phyloP scores from a whole-genome alignment of 2,113 vertebrate species.

The Neolamprologus longior region DNA sequence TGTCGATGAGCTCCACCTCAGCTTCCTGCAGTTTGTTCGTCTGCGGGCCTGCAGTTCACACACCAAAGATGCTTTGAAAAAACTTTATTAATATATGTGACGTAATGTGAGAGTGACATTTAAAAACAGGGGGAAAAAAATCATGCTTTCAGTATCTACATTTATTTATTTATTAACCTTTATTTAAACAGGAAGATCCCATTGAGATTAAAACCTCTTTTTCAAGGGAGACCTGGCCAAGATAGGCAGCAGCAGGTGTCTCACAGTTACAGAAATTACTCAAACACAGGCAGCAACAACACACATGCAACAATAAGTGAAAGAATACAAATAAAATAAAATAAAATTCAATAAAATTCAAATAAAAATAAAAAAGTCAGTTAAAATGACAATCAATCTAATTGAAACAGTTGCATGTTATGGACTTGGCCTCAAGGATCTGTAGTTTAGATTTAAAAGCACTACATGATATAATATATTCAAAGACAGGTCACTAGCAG shows the following conservation, averaged over 20 bases:
- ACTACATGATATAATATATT: background rate
- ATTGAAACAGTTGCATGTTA: no score
- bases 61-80: background rate
- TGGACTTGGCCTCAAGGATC: no score
- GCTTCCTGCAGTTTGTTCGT: slow-evolving; percentile 45
- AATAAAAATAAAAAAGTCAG: no score
- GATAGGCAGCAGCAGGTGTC: fast-evolving
- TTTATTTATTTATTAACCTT: background rate
- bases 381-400: no score
- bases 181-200: fast-evolving
- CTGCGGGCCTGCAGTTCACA: background rate
- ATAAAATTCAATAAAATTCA: no score
- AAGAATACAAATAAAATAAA: no score
- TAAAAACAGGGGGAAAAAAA: background rate
- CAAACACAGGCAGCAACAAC: no score
- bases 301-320: no score
- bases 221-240: no score
- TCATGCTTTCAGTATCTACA: background rate
- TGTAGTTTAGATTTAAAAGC: no score
- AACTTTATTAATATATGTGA: background rate
- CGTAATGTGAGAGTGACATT: fast-evolving
- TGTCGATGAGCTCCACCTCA: slow-evolving; percentile 49
- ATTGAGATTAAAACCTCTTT: no score
- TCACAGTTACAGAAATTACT: no score
- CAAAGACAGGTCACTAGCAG: fast-evolving